These are phyloP conservation scores for Tylochromis polylepis DNA, from an alignment of 2,113 vertebrate species.

Conservation along the genomic window DNA sequence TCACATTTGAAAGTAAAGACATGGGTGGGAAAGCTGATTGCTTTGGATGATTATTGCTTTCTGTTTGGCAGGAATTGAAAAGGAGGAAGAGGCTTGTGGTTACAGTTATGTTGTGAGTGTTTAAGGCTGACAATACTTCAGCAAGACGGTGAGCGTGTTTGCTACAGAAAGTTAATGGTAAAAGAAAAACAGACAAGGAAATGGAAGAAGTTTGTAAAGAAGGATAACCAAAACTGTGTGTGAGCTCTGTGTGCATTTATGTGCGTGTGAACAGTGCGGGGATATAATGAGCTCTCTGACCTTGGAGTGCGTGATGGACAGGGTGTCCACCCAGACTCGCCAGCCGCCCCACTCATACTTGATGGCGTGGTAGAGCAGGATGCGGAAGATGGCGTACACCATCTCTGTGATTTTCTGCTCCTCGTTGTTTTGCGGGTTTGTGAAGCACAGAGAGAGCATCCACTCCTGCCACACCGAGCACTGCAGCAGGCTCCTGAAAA, in stretches of 20 bases:
- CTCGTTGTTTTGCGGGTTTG: constrained; percentile 86
- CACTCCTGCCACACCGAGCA: constrained; percentile 99
- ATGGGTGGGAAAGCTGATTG: constrained; percentile 15
- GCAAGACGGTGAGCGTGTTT: neutral
- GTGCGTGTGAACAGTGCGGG: neutral
- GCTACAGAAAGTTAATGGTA: neutral
- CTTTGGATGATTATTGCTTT: constrained; percentile 6
- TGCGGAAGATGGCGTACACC: constrained; percentile 97
- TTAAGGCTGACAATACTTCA: constrained; percentile 9
- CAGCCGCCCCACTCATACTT: constrained; percentile 99
- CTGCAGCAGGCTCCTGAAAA: constrained; percentile 89
- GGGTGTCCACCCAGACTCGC: constrained; percentile 98
- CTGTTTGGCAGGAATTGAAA: neutral
- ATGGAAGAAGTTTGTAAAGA: neutral
- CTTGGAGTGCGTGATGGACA: constrained; percentile 98
- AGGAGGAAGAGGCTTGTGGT: neutral
- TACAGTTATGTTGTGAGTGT: constrained; percentile 9
- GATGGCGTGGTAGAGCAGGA: constrained; percentile 95
- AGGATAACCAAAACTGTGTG: constrained; percentile 16
- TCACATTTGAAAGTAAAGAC: constrained; percentile 23
- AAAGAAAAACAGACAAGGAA: neutral
- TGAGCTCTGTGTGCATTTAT: neutral
- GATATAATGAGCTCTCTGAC: constrained; percentile 71
- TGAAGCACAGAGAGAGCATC: constrained; percentile 97
- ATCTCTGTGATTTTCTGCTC: constrained; percentile 98